phyloP scores from a whole-genome alignment of 2,888 invertebrate species.

The Tipula helvola region DNA sequence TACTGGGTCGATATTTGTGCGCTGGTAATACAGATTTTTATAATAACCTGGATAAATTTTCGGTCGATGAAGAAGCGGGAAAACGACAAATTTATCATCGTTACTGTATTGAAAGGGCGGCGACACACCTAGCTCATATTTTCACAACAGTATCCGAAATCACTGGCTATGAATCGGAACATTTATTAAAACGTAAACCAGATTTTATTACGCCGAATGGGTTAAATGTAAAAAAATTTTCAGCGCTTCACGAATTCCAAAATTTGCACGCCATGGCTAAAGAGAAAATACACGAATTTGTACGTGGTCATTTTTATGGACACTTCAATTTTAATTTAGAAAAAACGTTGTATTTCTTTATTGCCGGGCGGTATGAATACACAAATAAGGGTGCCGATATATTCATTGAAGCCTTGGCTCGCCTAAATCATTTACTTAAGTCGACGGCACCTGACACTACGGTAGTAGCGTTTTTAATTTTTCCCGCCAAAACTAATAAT shows the following conservation, averaged over 20 bases:
- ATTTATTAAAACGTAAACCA: slow-evolving; percentile 81
- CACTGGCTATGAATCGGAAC: slow-evolving; percentile 88
- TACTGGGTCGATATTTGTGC: slow-evolving; percentile 92
- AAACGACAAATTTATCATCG: slow-evolving; percentile 96
- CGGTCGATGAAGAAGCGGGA: slow-evolving; percentile 95
- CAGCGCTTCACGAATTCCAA: slow-evolving; percentile 97
- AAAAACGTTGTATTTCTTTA: slow-evolving; percentile 97
- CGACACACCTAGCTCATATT: slow-evolving; percentile 79
- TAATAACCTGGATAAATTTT: slow-evolving; percentile 91
- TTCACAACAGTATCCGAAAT: slow-evolving; percentile 99
- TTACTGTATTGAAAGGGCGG: slow-evolving; percentile 96
- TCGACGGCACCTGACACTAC: slow-evolving; percentile 66
- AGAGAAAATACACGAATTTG: slow-evolving; percentile 96
- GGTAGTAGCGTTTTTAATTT: slow-evolving; percentile 95
- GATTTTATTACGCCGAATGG: slow-evolving; percentile 98
- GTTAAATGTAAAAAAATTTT: slow-evolving; percentile 96
- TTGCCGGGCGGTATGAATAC: slow-evolving; percentile 97
- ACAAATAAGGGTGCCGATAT: slow-evolving; percentile 98
- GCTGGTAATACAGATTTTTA: slow-evolving; percentile 99
- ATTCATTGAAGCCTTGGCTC: slow-evolving; percentile 91
- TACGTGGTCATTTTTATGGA: slow-evolving; percentile 96
- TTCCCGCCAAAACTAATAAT: slow-evolving; percentile 94
- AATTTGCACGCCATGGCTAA: slow-evolving; percentile 94
- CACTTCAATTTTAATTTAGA: slow-evolving; percentile 98
- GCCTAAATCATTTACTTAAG: slow-evolving; percentile 91